Conservation (phyloP, 2,797 vertebrate genomes). For the Craterocephalus amniculus region DNA sequence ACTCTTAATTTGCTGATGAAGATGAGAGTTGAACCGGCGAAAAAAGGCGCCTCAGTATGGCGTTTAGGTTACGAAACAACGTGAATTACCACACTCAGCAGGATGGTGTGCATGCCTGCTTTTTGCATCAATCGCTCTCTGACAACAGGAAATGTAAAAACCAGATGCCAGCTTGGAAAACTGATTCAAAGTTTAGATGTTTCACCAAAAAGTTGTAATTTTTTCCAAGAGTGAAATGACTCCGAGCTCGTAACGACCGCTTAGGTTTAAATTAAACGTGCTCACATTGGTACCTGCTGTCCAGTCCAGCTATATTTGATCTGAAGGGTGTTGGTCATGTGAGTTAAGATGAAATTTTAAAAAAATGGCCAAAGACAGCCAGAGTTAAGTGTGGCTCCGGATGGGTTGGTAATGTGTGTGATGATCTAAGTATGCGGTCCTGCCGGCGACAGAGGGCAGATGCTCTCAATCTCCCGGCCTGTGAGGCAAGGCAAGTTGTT, state of each 20-base stretch:
- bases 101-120: slow-evolving; percentile 23
- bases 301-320: slow-evolving; percentile 9
- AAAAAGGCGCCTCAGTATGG: neutral
- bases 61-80: neutral
- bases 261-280: slow-evolving; percentile 35
- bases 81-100: slow-evolving; percentile 20
- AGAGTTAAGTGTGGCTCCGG: slow-evolving; percentile 49
- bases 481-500: slow-evolving; percentile 52
- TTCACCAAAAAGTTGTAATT: slow-evolving; percentile 11
- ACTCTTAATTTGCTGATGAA: slow-evolving; percentile 28
- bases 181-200: slow-evolving; percentile 24
- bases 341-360: slow-evolving; percentile 6
- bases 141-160: slow-evolving; percentile 50
- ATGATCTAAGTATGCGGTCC: slow-evolving; percentile 27
- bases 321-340: slow-evolving; percentile 7
- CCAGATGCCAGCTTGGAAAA: slow-evolving; percentile 34
- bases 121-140: slow-evolving; percentile 44
- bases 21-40: too few species aligned
- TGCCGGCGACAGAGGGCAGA: slow-evolving; percentile 12
- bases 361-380: slow-evolving; percentile 32
- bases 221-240: slow-evolving; percentile 30
- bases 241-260: slow-evolving; percentile 36
- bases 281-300: neutral
- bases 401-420: slow-evolving; percentile 43
- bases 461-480: slow-evolving; percentile 31